These are phyloP conservation scores for Motacilla tschutschensis DNA, from an alignment of 2,113 vertebrate species.

Conservation along the genomic window DNA sequence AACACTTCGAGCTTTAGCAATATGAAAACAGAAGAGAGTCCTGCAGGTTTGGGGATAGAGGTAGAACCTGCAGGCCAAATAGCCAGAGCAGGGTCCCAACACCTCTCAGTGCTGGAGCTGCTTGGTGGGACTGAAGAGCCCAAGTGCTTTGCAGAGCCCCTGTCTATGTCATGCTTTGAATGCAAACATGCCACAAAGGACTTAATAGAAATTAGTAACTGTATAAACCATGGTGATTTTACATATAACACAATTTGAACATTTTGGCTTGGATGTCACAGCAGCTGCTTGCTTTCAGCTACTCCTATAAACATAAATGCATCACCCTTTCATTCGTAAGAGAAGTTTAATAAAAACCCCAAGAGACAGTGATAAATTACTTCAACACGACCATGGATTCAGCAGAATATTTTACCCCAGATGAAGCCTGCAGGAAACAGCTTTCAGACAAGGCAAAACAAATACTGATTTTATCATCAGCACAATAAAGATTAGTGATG, in stretches of 20 bases:
- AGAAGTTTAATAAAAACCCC: neutral
- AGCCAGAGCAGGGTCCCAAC: neutral
- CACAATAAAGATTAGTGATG: neutral
- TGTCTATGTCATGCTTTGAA: neutral
- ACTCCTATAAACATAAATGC: neutral
- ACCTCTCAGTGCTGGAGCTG: neutral
- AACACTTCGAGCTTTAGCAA: accelerated
- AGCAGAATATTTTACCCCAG: neutral
- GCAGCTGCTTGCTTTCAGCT: neutral
- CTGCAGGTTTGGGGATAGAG: neutral
- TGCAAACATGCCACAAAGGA: neutral
- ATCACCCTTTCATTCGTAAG: neutral
- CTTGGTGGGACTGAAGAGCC: neutral
- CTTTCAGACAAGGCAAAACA: constrained; percentile 8
- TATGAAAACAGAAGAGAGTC: neutral
- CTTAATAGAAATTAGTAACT: neutral
- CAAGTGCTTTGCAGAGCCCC: neutral
- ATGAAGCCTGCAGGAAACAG: neutral
- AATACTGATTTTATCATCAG: neutral
- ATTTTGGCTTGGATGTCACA: neutral
- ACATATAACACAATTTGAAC: neutral
- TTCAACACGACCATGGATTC: neutral
- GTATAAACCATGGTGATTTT: neutral
- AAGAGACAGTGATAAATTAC: neutral
- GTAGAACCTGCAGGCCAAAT: neutral